Conservation (phyloP, 2,797 vertebrate genomes). For the Hemitrygon akajei region DNA sequence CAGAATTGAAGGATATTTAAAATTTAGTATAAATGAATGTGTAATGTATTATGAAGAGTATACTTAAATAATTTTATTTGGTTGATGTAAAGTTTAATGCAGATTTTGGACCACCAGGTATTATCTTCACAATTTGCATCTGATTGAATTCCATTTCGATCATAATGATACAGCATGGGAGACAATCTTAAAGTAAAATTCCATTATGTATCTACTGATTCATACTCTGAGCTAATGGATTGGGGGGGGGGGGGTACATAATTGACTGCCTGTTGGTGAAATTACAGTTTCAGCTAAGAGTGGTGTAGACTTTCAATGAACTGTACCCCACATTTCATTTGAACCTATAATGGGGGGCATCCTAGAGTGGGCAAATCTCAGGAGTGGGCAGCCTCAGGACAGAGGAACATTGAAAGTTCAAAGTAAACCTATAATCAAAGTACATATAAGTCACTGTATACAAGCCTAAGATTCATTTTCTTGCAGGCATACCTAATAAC, state of each 20-base stretch:
- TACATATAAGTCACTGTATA: too few relatives aligned
- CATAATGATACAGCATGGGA: background rate
- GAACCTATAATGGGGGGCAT: too few relatives aligned
- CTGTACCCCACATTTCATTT: background rate
- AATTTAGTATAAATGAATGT: background rate
- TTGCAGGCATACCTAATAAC: too few relatives aligned
- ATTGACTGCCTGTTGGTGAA: background rate
- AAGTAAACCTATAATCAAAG: too few relatives aligned
- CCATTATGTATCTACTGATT: background rate
- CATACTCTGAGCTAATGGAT: background rate
- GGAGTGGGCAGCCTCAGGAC: too few relatives aligned
- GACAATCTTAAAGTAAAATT: background rate
- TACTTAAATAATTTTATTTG: background rate
- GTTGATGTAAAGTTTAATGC: background rate
- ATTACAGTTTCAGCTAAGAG: background rate
- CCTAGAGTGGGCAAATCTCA: too few relatives aligned
- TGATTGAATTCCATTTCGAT: background rate
- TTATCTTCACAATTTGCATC: background rate
- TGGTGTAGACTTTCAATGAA: background rate
- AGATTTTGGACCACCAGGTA: background rate
- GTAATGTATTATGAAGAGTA: background rate
- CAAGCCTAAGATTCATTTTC: too few relatives aligned
- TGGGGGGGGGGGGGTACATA: background rate
- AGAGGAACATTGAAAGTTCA: too few relatives aligned
- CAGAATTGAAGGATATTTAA: background rate